These are phyloP conservation scores for Remorina albescens DNA, from an alignment of 2,797 vertebrate genomes.

Conservation along the genomic window DNA sequence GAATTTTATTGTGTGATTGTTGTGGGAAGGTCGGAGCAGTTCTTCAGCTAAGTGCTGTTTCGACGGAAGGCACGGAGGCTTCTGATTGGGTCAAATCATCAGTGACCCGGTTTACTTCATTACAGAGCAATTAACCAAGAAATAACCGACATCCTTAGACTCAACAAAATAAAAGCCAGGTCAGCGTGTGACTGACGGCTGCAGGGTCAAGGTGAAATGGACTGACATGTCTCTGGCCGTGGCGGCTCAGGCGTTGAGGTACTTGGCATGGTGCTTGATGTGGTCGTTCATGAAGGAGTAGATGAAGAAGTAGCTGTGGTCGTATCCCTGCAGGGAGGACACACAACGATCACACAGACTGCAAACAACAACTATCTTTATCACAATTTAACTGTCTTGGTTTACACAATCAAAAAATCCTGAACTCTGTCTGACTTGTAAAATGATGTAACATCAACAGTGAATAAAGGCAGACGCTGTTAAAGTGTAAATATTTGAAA, in stretches of 20 bases:
- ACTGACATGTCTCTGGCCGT: background rate
- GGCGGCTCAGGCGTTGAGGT: slow-evolving; percentile 85
- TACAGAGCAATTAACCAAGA: too few relatives aligned
- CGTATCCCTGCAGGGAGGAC: slow-evolving; percentile 88
- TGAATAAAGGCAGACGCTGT: too few relatives aligned
- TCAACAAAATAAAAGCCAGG: background rate
- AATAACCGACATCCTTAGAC: too few relatives aligned
- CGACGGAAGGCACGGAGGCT: slow-evolving; percentile 4
- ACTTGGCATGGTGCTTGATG: slow-evolving; percentile 96
- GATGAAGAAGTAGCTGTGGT: slow-evolving; percentile 98
- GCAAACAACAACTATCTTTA: too few relatives aligned
- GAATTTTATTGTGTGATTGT: slow-evolving; percentile 36
- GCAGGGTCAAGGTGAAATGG: background rate
- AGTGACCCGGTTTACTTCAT: too few relatives aligned
- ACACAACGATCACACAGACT: background rate
- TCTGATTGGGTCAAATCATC: too few relatives aligned
- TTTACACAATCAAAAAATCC: too few relatives aligned
- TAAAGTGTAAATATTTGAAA: too few relatives aligned
- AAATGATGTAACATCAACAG: too few relatives aligned
- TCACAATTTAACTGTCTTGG: too few relatives aligned
- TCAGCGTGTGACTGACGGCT: background rate
- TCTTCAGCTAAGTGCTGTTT: background rate
- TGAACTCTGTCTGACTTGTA: too few relatives aligned
- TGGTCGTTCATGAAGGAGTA: slow-evolving; percentile 94
- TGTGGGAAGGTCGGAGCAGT: too few relatives aligned